phyloP scores from a whole-genome alignment of 2,113 vertebrate species.

The Callionymus lyra region DNA sequence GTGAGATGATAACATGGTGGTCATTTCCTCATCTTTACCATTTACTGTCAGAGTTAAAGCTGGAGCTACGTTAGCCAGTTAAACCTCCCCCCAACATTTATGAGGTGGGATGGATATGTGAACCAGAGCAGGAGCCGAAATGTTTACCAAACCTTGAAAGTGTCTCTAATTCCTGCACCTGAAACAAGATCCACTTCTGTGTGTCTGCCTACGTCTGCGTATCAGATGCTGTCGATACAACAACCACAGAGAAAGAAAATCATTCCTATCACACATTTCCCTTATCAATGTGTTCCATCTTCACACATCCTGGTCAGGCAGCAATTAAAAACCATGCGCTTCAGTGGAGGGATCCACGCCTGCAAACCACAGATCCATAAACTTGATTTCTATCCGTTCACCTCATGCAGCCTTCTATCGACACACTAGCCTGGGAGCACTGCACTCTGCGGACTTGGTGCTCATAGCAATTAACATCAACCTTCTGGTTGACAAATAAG shows the following conservation, averaged over 20 bases:
- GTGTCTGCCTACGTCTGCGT: slow-evolving; percentile 44
- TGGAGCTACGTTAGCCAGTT: too few species aligned
- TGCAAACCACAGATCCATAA: slow-evolving; percentile 63
- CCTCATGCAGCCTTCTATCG: slow-evolving; percentile 36
- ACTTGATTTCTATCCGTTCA: slow-evolving; percentile 57
- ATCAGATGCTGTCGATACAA: slow-evolving; percentile 62
- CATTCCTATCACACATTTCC: slow-evolving; percentile 22
- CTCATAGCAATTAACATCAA: slow-evolving; percentile 47
- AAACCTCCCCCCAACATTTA: slow-evolving; percentile 16
- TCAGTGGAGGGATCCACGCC: slow-evolving; percentile 18
- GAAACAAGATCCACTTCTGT: slow-evolving; percentile 56
- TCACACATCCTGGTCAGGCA: slow-evolving; percentile 42
- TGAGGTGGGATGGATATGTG: slow-evolving; percentile 12
- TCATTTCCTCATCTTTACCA: too few species aligned
- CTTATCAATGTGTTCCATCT: slow-evolving; percentile 40
- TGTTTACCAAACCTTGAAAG: slow-evolving; percentile 3
- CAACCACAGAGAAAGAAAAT: slow-evolving; percentile 54
- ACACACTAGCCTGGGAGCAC: slow-evolving; percentile 28
- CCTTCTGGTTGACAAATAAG: slow-evolving; percentile 29
- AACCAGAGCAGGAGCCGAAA: slow-evolving; percentile 7
- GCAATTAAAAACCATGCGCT: slow-evolving; percentile 56
- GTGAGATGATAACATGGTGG: too few species aligned
- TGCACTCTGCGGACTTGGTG: slow-evolving; percentile 32
- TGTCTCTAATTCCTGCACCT: slow-evolving; percentile 33
- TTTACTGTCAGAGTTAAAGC: too few species aligned